Evolutionary conservation across 2,888 invertebrate species (phyloP), one percentile per base, ranked within the genome.

Genomic region (Andrena flavipes): DNA sequence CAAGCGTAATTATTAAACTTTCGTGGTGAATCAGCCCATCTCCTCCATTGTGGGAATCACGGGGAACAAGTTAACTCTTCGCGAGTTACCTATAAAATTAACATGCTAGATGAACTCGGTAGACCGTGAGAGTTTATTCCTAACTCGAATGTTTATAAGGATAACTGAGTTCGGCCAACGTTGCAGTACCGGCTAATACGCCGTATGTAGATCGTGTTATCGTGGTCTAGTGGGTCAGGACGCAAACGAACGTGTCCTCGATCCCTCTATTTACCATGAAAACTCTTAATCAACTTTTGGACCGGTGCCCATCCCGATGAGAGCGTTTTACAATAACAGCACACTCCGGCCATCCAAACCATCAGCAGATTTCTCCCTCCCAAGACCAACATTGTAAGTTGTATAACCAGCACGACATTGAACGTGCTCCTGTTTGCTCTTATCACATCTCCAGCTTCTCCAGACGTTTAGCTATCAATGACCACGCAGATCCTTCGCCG

Each of bases 231-330:
- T 83, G 59, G 79, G 69, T 76, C 79, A 62, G 75, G 79, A 84
- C 68, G 83, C 83, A 72, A 84, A 82, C 78, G 83, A 84, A 82
- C 78, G 72, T 78, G 83, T 79, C 73, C 83, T 62, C 65, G 83
- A 84, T 84, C 76, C 56, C n/a, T 60, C 69, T 84, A 83, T 79
- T 84, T 84, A 83, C 84, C 72, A 56, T 76, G 83, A 59, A 73
- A 79, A 84, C 78, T 83, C 78, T 77, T 75, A 77, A 74, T 74
- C 83, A 69, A 79, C 75, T 73, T 83, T 83, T 84, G 83, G 84
- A 84, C 60, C 83, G 69, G 60, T 83, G 84, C 84, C 84, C 83
- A 67, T 33, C 26, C 65, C 64, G 83, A 83, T 84, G 75, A 79
- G 78, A 75, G 49, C 80, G 70, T 83, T 83, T 75, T 65, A 70